These are phyloP conservation scores for Drosophila sulfurigaster DNA, from an alignment of 1,140 invertebrate species.

Conservation along the genomic window DNA sequence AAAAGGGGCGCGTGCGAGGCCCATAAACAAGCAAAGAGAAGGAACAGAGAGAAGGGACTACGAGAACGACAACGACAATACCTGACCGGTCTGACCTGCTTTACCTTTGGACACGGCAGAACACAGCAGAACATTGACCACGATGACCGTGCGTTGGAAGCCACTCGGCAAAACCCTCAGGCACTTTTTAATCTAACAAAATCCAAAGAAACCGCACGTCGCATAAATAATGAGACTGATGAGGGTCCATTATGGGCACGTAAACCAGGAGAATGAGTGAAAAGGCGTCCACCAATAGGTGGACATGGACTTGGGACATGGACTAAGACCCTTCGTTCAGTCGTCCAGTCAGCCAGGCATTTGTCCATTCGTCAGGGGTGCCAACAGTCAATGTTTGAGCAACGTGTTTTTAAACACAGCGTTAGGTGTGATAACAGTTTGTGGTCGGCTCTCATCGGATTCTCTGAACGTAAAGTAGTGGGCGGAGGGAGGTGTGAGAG, in stretches of 20 bases:
- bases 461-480: background rate
- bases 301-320: constrained; percentile 5
- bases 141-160: constrained; percentile 59
- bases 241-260: constrained; percentile 82
- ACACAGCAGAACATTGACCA: constrained; percentile 59
- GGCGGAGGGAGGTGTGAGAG: background rate
- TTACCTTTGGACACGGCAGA: constrained; percentile 57
- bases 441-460: constrained; percentile 47
- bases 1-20: constrained; percentile 73
- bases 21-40: constrained; percentile 65
- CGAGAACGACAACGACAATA: constrained; percentile 66
- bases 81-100: constrained; percentile 74
- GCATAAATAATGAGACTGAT: constrained; percentile 84
- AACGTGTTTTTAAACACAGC: constrained; percentile 81
- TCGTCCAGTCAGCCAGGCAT: background rate
- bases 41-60: background rate
- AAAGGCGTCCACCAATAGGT: background rate
- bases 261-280: constrained; percentile 53
- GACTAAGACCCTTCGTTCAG: constrained; percentile 1
- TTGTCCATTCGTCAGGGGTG: constrained; percentile 30
- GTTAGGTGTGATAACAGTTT: constrained; percentile 79
- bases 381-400: constrained; percentile 81
- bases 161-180: constrained; percentile 80
- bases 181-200: constrained; percentile 84
- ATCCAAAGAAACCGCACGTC: constrained; percentile 83